These are phyloP conservation scores for Gisinianus flammeolus DNA, from an alignment of 2,888 invertebrate species.

Conservation along the genomic window DNA sequence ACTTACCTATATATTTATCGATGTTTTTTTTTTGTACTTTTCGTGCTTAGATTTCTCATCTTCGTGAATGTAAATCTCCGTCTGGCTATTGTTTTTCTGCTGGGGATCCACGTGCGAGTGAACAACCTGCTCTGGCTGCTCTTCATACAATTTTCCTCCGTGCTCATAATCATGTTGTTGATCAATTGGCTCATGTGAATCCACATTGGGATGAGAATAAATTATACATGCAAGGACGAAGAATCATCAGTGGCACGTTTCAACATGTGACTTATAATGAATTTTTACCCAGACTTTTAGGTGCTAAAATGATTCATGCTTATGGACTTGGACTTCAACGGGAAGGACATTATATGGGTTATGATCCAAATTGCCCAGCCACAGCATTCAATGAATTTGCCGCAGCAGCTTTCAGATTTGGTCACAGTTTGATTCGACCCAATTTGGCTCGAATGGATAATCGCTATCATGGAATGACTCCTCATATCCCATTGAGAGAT, in stretches of 20 bases:
- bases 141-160: slow-evolving; percentile 88
- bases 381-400: slow-evolving; percentile 89
- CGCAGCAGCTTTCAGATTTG: slow-evolving; percentile 88
- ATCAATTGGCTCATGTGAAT: slow-evolving; percentile 78
- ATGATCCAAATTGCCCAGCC: slow-evolving; percentile 87
- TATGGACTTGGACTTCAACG: slow-evolving; percentile 64
- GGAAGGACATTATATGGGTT: slow-evolving; percentile 68
- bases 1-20: neutral
- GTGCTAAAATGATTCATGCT: slow-evolving; percentile 63
- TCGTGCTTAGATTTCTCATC: slow-evolving; percentile 33
- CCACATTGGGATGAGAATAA: slow-evolving; percentile 88
- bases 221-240: slow-evolving; percentile 79
- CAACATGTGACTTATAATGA: slow-evolving; percentile 87
- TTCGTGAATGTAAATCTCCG: slow-evolving; percentile 83
- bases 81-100: slow-evolving; percentile 87
- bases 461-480: slow-evolving; percentile 80
- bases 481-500: slow-evolving; percentile 81
- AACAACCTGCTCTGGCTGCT: slow-evolving; percentile 86
- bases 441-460: slow-evolving; percentile 79
- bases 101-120: slow-evolving; percentile 89
- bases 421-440: slow-evolving; percentile 84
- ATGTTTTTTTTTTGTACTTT: neutral
- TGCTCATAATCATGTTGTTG: slow-evolving; percentile 87
- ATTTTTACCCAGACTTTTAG: slow-evolving; percentile 84
- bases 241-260: slow-evolving; percentile 77